These are phyloP conservation scores for Seriola quinqueradiata DNA, from an alignment of 2,113 vertebrate genomes.

Conservation along the genomic window DNA sequence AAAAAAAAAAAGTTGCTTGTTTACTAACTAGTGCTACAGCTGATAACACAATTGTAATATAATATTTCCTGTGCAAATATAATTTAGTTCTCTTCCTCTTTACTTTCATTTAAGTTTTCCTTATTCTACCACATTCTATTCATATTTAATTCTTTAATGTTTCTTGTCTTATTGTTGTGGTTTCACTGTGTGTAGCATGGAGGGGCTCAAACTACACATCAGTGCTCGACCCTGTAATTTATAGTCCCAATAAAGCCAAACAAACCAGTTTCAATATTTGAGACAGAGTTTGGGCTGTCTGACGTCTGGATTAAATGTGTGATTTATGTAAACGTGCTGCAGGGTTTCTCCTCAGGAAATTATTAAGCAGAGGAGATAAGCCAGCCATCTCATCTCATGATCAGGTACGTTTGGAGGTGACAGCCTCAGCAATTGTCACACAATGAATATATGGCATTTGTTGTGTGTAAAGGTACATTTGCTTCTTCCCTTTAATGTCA, in stretches of 20 bases:
- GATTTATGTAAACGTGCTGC: not conserved
- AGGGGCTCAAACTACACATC: not conserved
- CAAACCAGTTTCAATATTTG: not conserved
- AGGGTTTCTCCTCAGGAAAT: not conserved
- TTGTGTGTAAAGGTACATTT: not conserved
- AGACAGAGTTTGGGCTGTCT: not conserved
- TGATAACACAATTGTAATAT: no score
- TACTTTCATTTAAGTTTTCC: no score
- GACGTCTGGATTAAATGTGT: not conserved
- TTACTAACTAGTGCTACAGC: no score
- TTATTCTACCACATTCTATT: no score
- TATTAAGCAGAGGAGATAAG: not conserved
- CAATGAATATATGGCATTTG: not conserved
- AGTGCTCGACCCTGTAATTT: not conserved
- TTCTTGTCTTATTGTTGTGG: not conserved
- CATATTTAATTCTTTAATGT: no score
- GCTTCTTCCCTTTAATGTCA: no score
- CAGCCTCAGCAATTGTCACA: not conserved
- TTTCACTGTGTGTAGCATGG: not conserved
- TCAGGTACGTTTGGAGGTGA: not conserved
- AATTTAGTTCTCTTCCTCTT: no score
- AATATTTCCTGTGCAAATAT: no score
- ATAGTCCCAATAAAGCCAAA: not conserved
- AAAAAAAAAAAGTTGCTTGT: no score
- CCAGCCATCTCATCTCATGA: not conserved